phyloP scores from a whole-genome alignment of 2,888 invertebrate genomes.

The Parnassius glacialis region DNA sequence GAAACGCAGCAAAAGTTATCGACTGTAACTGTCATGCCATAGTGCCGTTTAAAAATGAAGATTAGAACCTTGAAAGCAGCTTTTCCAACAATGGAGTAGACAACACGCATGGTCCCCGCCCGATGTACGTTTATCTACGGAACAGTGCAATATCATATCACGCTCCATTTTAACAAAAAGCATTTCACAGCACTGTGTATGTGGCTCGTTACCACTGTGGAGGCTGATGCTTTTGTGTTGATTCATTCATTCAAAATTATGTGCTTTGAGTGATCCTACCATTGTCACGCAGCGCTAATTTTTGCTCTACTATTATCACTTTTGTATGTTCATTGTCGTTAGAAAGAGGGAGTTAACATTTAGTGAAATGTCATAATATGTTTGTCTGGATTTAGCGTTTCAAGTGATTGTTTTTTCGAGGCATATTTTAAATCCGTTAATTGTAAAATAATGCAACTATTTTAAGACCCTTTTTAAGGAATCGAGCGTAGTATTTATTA shows the following conservation, averaged over 20 bases:
- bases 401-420: slow-evolving; percentile 17
- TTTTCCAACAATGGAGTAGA: slow-evolving; percentile 80
- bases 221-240: slow-evolving; percentile 34
- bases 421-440: slow-evolving; percentile 1
- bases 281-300: slow-evolving; percentile 9
- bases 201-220: slow-evolving; percentile 32
- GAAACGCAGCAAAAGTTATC: slow-evolving; percentile 80
- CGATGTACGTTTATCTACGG: slow-evolving; percentile 77
- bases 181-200: slow-evolving; percentile 30
- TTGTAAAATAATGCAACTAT: neutral
- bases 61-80: slow-evolving; percentile 80
- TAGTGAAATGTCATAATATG: slow-evolving; percentile 2
- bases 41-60: slow-evolving; percentile 80
- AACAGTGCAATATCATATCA: slow-evolving; percentile 78
- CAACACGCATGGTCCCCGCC: slow-evolving; percentile 78
- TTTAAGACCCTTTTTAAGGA: neutral
- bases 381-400: slow-evolving; percentile 26
- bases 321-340: slow-evolving; percentile 12
- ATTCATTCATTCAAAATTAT: slow-evolving; percentile 24
- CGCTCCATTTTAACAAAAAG: slow-evolving; percentile 45
- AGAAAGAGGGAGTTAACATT: neutral
- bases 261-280: slow-evolving; percentile 20
- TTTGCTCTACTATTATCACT: slow-evolving; percentile 5
- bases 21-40: slow-evolving; percentile 81
- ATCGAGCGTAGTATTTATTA: neutral